Conservation (phyloP, 2,797 vertebrate genomes). For the Neosilurus mollespiculum region DNA sequence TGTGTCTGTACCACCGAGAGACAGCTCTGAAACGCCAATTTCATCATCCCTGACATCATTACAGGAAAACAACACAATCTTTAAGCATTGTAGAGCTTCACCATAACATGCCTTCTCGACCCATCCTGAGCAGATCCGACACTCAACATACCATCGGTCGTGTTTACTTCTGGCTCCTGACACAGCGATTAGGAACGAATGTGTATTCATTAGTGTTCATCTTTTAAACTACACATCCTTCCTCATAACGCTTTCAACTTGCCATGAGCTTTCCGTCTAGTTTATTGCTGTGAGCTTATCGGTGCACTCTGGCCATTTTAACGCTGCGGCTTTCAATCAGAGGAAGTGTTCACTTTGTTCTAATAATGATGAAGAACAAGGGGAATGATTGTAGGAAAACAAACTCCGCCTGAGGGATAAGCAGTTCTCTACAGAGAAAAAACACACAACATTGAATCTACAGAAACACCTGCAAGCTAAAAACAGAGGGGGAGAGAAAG, state of each 20-base stretch:
- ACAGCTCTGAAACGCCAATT: background rate
- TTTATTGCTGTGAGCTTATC: constrained; percentile 1
- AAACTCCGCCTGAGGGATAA: constrained; percentile 5
- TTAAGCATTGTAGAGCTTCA: background rate
- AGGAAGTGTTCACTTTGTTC: constrained; percentile 14
- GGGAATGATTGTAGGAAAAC: constrained; percentile 4
- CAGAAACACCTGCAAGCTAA: constrained; percentile 24
- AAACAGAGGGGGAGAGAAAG: background rate
- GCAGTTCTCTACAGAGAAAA: background rate
- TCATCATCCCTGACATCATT: background rate
- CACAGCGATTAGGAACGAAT: background rate
- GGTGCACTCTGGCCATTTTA: background rate
- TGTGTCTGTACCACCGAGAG: background rate
- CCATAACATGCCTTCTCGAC: background rate
- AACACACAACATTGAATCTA: constrained; percentile 15
- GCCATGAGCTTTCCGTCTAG: background rate
- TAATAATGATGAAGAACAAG: background rate
- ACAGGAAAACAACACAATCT: background rate
- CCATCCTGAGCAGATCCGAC: no score
- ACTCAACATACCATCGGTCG: background rate
- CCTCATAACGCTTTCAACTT: background rate
- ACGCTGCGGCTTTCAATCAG: constrained; percentile 11
- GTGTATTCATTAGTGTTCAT: background rate
- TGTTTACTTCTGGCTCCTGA: background rate
- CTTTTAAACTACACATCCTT: background rate